These are phyloP conservation scores for Drosophila lacicola DNA, from an alignment of 2,888 invertebrate genomes.

Conservation along the genomic window DNA sequence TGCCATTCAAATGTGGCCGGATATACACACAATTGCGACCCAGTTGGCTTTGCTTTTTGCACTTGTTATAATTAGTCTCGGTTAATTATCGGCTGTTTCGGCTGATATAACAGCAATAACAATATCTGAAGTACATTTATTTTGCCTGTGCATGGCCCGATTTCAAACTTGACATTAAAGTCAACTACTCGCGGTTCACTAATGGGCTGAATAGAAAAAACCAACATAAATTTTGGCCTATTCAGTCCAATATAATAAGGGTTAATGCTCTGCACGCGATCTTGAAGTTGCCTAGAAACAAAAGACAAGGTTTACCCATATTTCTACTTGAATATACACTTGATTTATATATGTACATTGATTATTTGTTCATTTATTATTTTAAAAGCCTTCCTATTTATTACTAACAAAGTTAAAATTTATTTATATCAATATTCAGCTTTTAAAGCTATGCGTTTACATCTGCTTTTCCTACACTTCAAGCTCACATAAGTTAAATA, in stretches of 20 bases:
- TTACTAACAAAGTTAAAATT: neutral
- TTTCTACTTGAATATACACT: neutral
- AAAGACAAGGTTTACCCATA: slow-evolving; percentile 12
- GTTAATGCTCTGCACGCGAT: slow-evolving; percentile 30
- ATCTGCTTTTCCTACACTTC: too few species aligned
- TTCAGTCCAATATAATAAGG: slow-evolving; percentile 10
- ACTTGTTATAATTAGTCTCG: slow-evolving; percentile 66
- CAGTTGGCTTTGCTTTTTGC: slow-evolving; percentile 37
- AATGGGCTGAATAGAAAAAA: slow-evolving; percentile 9
- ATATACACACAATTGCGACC: slow-evolving; percentile 36
- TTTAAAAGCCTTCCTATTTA: neutral
- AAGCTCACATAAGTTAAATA: neutral
- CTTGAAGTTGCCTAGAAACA: slow-evolving; percentile 27
- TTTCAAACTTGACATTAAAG: slow-evolving; percentile 19
- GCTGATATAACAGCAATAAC: slow-evolving; percentile 35
- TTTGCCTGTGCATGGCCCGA: slow-evolving; percentile 1
- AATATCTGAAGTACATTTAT: slow-evolving; percentile 1
- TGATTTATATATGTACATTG: too few species aligned
- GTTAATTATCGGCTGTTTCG: slow-evolving; percentile 60
- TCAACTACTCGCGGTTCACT: neutral
- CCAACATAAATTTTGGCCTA: slow-evolving; percentile 1
- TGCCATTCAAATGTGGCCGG: slow-evolving; percentile 32
- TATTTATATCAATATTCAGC: too few species aligned
- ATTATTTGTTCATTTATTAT: neutral
- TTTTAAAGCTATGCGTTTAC: too few species aligned